Percentiles rank a stretch among this genome's conserved stretches.
phyloP scores from a whole-genome alignment of 2,888 invertebrate genomes.

The Cheilosia urbana region DNA sequence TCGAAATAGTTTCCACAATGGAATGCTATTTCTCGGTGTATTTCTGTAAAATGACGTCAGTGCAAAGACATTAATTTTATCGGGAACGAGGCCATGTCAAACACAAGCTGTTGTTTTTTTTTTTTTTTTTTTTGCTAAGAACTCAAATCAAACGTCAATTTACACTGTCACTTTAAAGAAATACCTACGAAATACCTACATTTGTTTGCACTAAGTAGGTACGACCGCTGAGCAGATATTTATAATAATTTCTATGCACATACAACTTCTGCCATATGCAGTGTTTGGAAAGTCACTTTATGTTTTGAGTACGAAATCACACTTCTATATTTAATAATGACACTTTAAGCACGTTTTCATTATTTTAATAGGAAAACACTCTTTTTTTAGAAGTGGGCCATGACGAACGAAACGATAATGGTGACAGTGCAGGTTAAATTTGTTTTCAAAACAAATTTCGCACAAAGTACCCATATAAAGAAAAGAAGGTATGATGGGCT shows the following conservation, averaged over 20 bases:
- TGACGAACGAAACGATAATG: constrained; percentile 30
- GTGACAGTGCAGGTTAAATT: constrained; percentile 35
- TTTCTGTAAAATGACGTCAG: constrained; percentile 41
- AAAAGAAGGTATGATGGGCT: constrained; percentile 7
- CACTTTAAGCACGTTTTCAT: constrained; percentile 54
- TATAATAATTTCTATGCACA: constrained; percentile 1
- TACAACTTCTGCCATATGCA: constrained; percentile 21
- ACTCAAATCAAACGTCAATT: constrained; percentile 44
- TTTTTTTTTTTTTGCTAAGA: constrained; percentile 10
- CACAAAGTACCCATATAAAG: not conserved
- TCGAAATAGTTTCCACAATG: constrained; percentile 14
- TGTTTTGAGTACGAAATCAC: constrained; percentile 27
- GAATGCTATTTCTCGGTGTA: constrained; percentile 3
- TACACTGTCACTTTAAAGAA: constrained; percentile 26
- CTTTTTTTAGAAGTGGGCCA: constrained; percentile 49
- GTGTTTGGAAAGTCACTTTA: constrained; percentile 36
- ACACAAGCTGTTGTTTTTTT: constrained; percentile 1
- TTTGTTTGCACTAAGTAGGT: constrained; percentile 6
- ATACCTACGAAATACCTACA: not conserved
- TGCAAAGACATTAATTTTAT: constrained; percentile 39
- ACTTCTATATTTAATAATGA: constrained; percentile 40
- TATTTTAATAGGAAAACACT: constrained; percentile 5
- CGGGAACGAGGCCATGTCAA: constrained; percentile 54
- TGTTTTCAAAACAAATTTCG: constrained; percentile 21
- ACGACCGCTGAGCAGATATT: not conserved